Base-by-base conservation (phyloP, 1,140 invertebrate species). In the Heliconius congener region DNA sequence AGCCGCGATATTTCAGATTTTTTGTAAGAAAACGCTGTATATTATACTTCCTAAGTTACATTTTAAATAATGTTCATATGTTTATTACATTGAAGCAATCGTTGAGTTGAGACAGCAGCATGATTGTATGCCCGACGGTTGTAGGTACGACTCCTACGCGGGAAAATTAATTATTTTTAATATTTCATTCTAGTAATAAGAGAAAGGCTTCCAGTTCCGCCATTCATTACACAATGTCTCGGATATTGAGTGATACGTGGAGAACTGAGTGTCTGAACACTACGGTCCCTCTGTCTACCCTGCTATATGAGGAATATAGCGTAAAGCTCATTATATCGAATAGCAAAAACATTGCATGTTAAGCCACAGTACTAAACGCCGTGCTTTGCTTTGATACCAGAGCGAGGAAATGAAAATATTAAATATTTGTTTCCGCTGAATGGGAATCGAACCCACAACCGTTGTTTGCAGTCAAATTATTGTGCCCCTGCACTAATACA, bases 1-100 rank as follows among this genome's bases (percentile, higher is more conserved):
- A 66, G 60, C 60, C 23, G 27, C 60, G 23, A 66, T 66, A 66
- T 66, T 66, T 66, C 60, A 66, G 30, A 27, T 66, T 66, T 52
- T 66, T 66, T 66, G 27, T 66, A 11, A 66, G 27, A 27, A 66
- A 66, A 66, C 60, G 60, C 23, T 27, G 60, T 66, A 23, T 66
- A 27, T 66, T 66, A 8, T 66, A 30, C 11, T 13, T 66, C 23
- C 27, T 30, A 9, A 16, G 57, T 66, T 66, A 66, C 27, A 30
- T 30, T 66, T 66, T 27, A 66, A 66, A 66, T 66, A 27, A 27
- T 66, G 23, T 16, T 66, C 23, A 66, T 27, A 66, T 66, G 23
- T 6, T 66, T 66, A 66, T 30, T 66, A 27, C n/a, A 57, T 27
- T 30, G 23, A 13, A 19, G 8, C 2, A 8, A 4, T 55, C 18